A percentile compares a stretch with the other conserved stretches of the same genome.
Evolutionary conservation across 1,140 invertebrate species (phyloP).

Genomic region (Liolophura sinensis): DNA sequence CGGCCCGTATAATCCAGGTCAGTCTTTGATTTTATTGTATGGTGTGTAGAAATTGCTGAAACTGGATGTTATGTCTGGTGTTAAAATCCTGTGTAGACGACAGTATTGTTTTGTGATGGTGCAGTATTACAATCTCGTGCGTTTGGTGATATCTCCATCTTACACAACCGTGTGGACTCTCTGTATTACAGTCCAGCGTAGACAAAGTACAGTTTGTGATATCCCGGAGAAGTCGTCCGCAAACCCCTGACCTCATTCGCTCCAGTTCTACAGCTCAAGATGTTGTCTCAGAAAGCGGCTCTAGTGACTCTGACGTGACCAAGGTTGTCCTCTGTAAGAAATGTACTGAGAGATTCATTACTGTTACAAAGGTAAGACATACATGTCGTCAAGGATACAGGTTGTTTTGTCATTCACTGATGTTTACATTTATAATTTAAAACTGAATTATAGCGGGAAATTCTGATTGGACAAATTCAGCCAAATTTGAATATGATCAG

Average conservation of each 20-base stretch:
- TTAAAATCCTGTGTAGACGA: too few species aligned
- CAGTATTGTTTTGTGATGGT: too few species aligned
- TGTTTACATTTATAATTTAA: too few species aligned
- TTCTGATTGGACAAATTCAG: too few species aligned
- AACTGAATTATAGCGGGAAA: too few species aligned
- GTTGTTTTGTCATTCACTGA: too few species aligned
- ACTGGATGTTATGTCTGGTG: too few species aligned
- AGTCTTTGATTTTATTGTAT: background rate
- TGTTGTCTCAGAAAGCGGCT: background rate
- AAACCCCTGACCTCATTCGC: constrained; percentile 54
- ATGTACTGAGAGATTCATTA: constrained; percentile 56
- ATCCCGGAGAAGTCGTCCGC: constrained; percentile 53
- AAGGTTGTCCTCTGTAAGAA: constrained; percentile 20
- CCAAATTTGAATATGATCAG: too few species aligned
- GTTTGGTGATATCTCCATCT: constrained; percentile 55
- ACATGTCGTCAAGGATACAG: too few species aligned
- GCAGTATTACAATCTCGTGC: constrained; percentile 26
- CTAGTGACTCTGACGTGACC: background rate
- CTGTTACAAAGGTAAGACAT: constrained; percentile 54
- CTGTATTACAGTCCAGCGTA: constrained; percentile 27
- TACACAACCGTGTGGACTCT: too few species aligned
- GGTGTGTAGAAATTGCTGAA: background rate
- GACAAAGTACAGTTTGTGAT: constrained; percentile 60
- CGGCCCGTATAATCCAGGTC: constrained; percentile 61
- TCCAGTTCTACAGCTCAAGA: constrained; percentile 30